Base-by-base conservation (phyloP, 2,113 vertebrate species). In the Bubo bubo region DNA sequence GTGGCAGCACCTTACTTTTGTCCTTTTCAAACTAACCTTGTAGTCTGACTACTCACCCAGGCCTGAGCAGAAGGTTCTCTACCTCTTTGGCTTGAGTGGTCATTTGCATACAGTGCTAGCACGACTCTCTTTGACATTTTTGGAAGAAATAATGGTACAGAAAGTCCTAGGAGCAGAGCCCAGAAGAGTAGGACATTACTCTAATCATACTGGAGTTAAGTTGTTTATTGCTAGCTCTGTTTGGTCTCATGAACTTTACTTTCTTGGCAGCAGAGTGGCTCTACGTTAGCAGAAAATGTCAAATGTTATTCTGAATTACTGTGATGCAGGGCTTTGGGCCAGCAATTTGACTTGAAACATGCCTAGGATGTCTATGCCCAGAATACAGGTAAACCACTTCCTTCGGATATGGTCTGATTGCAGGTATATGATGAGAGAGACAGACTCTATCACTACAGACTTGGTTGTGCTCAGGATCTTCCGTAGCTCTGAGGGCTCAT, bases 231-330 rank as follows among this genome's bases (percentile, higher is more conserved):
- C 14, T 75, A 41, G 20, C 53, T 79, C 79, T 79, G 15, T 73
- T 93, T 79, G 30, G 53, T 92, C 30, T 30, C 71, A 58, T 73
- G 53, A 88, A 92, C 82, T 92, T 95, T 68, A 60, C n/a, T 92
- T 95, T 79, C 71, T 92, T 95, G 88, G 75, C 74, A 83, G 49
- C 30, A 62, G 66, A 75, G 8, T n/a, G 21, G 63, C 56, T 73
- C 0, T 19, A 41, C 12, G 1, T 79, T 88, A 95, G 27, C 39
- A 95, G 67, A 95, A 95, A 90, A 86, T 64, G 28, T 86, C 6
- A 23, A 68, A 75, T 24, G 34, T 49, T 91, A 30, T 92, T 90
- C 30, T 1, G 3, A 79, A 73, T 86, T 79, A 82, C 3, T 3
- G 21, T 49, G 52, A 64, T 22, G n/a, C 23, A 82, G 56, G 35